These are phyloP conservation scores for Pampusana beccarii DNA, from an alignment of 2,113 vertebrate genomes.

Conservation along the genomic window DNA sequence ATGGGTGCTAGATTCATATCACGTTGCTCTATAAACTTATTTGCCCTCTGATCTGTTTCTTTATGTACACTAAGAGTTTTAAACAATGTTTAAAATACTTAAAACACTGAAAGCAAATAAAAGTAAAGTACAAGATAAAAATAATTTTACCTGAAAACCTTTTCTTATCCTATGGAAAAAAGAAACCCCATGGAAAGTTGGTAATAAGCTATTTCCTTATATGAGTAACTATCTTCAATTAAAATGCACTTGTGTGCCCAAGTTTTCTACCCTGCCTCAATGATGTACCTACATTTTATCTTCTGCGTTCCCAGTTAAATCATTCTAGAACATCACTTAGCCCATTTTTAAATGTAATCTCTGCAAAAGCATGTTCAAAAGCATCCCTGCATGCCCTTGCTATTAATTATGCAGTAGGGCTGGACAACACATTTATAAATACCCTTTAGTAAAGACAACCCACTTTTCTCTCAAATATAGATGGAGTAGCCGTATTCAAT, in stretches of 20 bases:
- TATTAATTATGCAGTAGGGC: background rate
- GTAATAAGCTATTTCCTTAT: background rate
- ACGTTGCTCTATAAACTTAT: background rate
- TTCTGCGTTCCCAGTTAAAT: background rate
- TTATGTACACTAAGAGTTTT: background rate
- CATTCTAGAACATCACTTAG: background rate
- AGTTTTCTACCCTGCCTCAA: background rate
- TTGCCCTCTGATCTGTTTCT: background rate
- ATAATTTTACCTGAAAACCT: background rate
- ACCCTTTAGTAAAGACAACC: background rate
- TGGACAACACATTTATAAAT: background rate
- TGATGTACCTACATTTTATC: background rate
- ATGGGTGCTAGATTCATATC: background rate
- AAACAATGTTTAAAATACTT: background rate
- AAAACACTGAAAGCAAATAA: background rate
- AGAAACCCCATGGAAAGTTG: background rate
- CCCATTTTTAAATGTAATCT: background rate
- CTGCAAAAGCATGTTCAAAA: background rate
- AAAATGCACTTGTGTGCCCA: background rate
- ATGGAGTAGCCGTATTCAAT: background rate
- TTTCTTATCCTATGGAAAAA: background rate
- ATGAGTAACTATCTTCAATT: background rate
- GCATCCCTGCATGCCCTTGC: background rate
- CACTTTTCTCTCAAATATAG: background rate
- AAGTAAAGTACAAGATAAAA: background rate